Evolutionary conservation across 2,113 vertebrate genomes (phyloP).

Genomic region (Laticauda laticaudata): DNA sequence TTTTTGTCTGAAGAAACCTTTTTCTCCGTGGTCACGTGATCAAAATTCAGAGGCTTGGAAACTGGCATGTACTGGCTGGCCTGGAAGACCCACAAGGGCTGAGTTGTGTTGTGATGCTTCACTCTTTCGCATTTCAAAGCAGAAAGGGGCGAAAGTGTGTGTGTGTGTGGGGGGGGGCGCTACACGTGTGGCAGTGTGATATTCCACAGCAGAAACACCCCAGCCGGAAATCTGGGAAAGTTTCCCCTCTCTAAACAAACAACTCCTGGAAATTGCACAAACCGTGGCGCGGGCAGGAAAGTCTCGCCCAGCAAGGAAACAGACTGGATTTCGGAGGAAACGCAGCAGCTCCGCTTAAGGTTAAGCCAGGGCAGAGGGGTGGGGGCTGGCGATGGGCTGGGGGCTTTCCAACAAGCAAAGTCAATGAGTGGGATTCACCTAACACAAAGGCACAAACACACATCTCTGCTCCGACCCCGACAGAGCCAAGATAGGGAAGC

Average conservation of each 20-base stretch:
- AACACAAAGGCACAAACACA: neutral
- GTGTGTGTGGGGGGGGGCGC: neutral
- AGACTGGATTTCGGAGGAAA: conserved; percentile 18
- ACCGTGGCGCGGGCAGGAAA: conserved; percentile 59
- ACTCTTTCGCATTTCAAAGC: neutral
- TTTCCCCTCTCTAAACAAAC: conserved; percentile 41
- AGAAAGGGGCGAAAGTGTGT: neutral
- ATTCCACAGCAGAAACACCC: conserved; percentile 16
- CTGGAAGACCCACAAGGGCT: too few species aligned
- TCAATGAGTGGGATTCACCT: neutral
- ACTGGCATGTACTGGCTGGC: too few species aligned
- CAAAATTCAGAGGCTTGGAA: too few species aligned
- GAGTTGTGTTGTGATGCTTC: neutral
- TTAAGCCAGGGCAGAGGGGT: neutral
- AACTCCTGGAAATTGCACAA: conserved; percentile 52
- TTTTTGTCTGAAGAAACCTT: too few species aligned
- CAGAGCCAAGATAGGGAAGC: neutral
- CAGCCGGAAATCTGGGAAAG: conserved; percentile 17
- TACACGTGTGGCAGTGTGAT: neutral
- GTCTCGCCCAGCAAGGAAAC: conserved; percentile 56
- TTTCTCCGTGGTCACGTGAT: too few species aligned
- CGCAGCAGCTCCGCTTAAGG: neutral
- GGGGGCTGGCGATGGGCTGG: neutral
- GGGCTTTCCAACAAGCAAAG: neutral
- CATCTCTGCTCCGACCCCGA: neutral